Evolutionary conservation across 2,797 vertebrate species (phyloP).

Genomic region (Falco naumanni): DNA sequence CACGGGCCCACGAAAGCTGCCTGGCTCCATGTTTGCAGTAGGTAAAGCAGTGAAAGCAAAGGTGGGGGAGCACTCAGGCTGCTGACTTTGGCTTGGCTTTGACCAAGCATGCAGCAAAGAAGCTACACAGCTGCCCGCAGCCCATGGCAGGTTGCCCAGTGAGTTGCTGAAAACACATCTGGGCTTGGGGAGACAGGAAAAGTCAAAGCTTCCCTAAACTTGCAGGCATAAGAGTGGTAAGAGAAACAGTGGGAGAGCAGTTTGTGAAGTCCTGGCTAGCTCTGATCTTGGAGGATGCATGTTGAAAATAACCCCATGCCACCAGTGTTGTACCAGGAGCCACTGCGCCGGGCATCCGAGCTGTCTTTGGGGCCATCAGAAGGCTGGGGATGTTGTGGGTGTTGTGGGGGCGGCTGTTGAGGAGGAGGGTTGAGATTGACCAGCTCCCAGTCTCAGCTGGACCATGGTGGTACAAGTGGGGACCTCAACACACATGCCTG

Average conservation of each 20-base stretch:
- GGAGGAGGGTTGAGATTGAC: neutral
- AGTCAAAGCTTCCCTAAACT: neutral
- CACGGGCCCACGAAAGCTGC: neutral
- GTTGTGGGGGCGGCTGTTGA: neutral
- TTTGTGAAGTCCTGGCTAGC: neutral
- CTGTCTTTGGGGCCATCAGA: neutral
- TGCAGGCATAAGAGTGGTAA: neutral
- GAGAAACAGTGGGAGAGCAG: neutral
- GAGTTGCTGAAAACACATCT: neutral
- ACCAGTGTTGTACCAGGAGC: neutral
- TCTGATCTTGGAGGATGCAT: neutral
- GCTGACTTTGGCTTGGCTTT: neutral
- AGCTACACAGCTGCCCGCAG: neutral
- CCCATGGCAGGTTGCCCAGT: fast-evolving
- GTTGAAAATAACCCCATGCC: neutral
- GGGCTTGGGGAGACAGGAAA: neutral
- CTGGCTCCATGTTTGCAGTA: neutral
- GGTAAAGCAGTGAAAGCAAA: neutral
- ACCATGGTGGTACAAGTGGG: fast-evolving
- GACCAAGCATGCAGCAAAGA: neutral
- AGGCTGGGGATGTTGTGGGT: neutral
- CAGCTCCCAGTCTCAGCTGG: neutral
- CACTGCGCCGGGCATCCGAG: fast-evolving
- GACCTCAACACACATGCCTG: fast-evolving
- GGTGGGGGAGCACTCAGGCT: neutral